Conservation (phyloP, 2,888 invertebrate species). For the Molanna angustata region DNA sequence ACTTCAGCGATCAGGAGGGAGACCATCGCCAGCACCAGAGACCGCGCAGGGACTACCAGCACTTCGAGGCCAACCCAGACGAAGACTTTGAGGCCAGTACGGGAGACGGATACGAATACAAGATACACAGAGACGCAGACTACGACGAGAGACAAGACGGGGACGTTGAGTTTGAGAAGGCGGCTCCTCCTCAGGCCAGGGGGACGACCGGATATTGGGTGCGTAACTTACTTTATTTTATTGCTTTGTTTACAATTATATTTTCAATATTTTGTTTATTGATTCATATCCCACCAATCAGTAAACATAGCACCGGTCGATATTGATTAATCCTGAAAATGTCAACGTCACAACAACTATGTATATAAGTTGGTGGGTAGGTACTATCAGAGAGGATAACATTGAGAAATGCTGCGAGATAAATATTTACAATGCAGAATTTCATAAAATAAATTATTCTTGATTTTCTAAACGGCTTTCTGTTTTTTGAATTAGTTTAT, state of each 20-base stretch:
- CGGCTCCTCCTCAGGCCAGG: conserved; percentile 2
- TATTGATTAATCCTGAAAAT: too few relatives aligned
- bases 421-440: too few relatives aligned
- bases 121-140: not conserved
- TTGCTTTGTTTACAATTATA: not conserved
- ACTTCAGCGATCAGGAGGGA: conserved; percentile 12
- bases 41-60: conserved; percentile 4
- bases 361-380: too few relatives aligned
- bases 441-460: too few relatives aligned
- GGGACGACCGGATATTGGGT: conserved; percentile 19
- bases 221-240: conserved; percentile 8
- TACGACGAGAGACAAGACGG: conserved; percentile 10
- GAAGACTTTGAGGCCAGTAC: conserved; percentile 6
- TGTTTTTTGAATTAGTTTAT: too few relatives aligned
- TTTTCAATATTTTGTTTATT: too few relatives aligned
- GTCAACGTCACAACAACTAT: too few relatives aligned
- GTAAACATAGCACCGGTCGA: too few relatives aligned
- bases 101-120: conserved; percentile 4
- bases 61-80: conserved; percentile 3
- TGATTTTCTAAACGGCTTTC: too few relatives aligned
- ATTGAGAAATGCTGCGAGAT: too few relatives aligned
- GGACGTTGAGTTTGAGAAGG: conserved; percentile 1
- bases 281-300: too few relatives aligned
- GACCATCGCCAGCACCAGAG: not conserved
- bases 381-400: too few relatives aligned